Evolutionary conservation across 2,113 vertebrate genomes (phyloP).

Genomic region (Equus przewalskii): DNA sequence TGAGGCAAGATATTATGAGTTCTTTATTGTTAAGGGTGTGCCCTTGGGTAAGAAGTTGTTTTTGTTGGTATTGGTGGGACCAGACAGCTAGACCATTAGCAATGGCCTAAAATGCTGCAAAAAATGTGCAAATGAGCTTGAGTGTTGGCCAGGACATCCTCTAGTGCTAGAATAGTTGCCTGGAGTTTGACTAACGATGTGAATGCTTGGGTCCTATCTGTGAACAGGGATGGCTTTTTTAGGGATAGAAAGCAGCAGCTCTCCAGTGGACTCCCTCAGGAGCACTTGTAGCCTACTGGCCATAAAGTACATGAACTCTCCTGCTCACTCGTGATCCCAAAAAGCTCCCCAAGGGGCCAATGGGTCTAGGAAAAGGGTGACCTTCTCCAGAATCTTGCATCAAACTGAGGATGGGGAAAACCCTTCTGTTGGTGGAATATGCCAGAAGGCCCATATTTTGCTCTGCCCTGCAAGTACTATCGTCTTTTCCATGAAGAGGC

Average conservation of each 20-base stretch:
- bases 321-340: not conserved
- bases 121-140: not conserved
- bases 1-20: not conserved
- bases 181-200: not conserved
- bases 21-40: not conserved
- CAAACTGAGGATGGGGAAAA: not conserved
- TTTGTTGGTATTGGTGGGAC: not conserved
- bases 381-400: not conserved
- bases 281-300: not conserved
- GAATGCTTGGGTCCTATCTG: not conserved
- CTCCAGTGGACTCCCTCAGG: not conserved
- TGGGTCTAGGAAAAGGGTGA: not conserved
- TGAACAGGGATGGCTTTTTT: not conserved
- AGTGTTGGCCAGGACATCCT: not conserved
- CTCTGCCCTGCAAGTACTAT: not conserved
- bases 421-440: not conserved
- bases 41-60: not conserved
- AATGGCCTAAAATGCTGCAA: not conserved
- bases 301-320: not conserved
- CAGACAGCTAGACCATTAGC: not conserved
- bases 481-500: not conserved
- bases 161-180: not conserved
- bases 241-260: not conserved
- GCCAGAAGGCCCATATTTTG: not conserved
- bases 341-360: not conserved